phyloP scores from a whole-genome alignment of 1,140 invertebrate species.

The Drosophila simulans region DNA sequence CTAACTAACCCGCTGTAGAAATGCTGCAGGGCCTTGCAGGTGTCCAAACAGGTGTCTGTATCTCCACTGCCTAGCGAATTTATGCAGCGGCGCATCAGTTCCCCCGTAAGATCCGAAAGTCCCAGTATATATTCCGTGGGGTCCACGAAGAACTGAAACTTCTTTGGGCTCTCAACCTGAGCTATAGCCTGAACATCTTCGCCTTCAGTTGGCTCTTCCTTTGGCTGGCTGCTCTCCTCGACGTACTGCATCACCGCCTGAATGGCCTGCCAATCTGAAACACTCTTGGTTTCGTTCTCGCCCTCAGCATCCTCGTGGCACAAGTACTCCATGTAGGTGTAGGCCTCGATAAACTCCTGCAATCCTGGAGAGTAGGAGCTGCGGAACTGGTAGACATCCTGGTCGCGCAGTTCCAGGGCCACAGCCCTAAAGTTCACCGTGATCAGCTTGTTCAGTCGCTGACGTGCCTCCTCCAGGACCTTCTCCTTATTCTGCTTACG shows the following conservation, averaged over 20 bases:
- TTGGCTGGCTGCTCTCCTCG: conserved; percentile 1
- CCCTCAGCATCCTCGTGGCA: conserved; percentile 55
- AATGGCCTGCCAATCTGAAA: conserved; percentile 74
- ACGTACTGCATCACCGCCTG: conserved; percentile 75
- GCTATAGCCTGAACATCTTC: conserved; percentile 17
- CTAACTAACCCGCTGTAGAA: conserved; percentile 87
- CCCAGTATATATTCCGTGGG: conserved; percentile 88
- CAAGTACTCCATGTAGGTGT: conserved; percentile 90
- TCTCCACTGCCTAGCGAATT: conserved; percentile 92
- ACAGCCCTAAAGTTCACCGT: conserved; percentile 88
- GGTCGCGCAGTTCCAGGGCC: conserved; percentile 89
- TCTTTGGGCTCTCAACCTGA: conserved; percentile 26
- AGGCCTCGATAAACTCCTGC: conserved; percentile 95
- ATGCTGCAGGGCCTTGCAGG: conserved; percentile 89
- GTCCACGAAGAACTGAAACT: conserved; percentile 72
- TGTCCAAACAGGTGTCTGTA: conserved; percentile 90
- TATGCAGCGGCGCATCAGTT: conserved; percentile 95
- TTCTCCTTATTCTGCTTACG: conserved; percentile 86
- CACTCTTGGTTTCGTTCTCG: conserved; percentile 24
- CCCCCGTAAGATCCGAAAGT: conserved; percentile 94
- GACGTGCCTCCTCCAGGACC: conserved; percentile 88
- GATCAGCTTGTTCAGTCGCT: conserved; percentile 87
- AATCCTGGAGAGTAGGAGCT: conserved; percentile 91
- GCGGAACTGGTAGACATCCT: conserved; percentile 91
- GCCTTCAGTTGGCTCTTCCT: not conserved